Base-by-base conservation (phyloP, 2,888 invertebrate species). In the Tholera decimalis region DNA sequence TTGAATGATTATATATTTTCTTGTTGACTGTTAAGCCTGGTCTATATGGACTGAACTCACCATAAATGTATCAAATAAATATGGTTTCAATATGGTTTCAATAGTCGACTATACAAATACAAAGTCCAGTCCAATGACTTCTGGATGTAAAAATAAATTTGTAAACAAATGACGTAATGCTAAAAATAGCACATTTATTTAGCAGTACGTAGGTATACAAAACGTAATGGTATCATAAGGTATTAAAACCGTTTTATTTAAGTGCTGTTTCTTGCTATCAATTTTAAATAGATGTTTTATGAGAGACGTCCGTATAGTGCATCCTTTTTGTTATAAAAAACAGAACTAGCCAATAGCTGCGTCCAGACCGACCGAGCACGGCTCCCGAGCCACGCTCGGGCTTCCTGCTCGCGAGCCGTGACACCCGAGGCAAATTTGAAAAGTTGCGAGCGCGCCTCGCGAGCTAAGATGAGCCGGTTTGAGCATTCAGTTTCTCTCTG, bases 401-500 rank as follows among this genome's bases (percentile, higher is more conserved):
- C n/a, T n/a, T n/a, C n/a, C n/a, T n/a, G n/a, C n/a, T n/a, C n/a
- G n/a, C n/a, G n/a, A n/a, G n/a, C n/a, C n/a, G n/a, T n/a, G n/a
- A n/a, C n/a, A n/a, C n/a, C n/a, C n/a, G n/a, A n/a, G 28, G 5
- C 55, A 65, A 65, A 54, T 53, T 64, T n/a, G n/a, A n/a, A n/a
- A n/a, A 46, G n/a, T n/a, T n/a, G n/a, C 57, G 53, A 59, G 65
- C 59, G 35, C 54, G 37, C 49, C 54, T 65, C 54, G 59, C 59
- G 22, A 65, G 65, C 59, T 54, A 65, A 55, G 59, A 43, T 55
- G 54, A 65, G 65, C 65, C 59, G 49, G 64, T 65, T 65, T 65
- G 58, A 65, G 64, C 64, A 65, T 58, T n/a, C n/a, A 65, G 65
- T 65, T 65, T 65, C 54, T 65, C 64, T 65, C 58, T 58, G 41